Base-by-base conservation (phyloP, 2,888 invertebrate genomes). In the Trimorus sp. region DNA sequence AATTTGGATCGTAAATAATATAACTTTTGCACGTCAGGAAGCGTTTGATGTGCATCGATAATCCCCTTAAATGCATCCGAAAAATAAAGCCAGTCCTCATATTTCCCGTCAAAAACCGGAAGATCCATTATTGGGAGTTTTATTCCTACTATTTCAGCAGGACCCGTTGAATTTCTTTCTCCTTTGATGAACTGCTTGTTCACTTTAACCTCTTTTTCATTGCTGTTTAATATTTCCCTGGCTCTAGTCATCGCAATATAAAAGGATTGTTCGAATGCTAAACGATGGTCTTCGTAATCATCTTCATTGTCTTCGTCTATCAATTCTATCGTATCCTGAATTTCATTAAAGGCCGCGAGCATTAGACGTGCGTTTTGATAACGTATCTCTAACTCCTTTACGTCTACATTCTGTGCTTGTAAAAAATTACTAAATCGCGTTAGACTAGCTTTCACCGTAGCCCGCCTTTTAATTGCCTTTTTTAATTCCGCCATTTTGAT, bases 1-100 rank as follows among this genome's bases (percentile, higher is more conserved):
- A n/a, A n/a, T n/a, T n/a, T n/a, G n/a, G n/a, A n/a, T n/a, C n/a
- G 7, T 12, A 63, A 51, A 63, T 63, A 63, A 49, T 63, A 36
- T 11, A 63, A 37, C 38, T 45, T 45, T 45, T 45, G 45, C 6
- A 45, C 45, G 6, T 45, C 45, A 9, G 45, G 45, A 12, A 45
- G 9, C 1, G 12, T 11, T 45, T 45, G 45, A 12, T 45, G 9
- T 12, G 6, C 9, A 45, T 45, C 45, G 6, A 45, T 45, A 11
- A 45, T 12, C 12, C 11, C 45, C 6, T 45, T 45, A 45, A 45
- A 45, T 45, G 45, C 12, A 45, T 45, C 45, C 45, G 45, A 45
- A 12, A 45, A 45, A 45, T 45, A 11, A 9, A 45, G 45, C 45
- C 45, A 45, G 4, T 45, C 45, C 11, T 45, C 45, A 45, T 45